Base-by-base conservation (phyloP, 2,888 invertebrate genomes). In the Aquatica leii region DNA sequence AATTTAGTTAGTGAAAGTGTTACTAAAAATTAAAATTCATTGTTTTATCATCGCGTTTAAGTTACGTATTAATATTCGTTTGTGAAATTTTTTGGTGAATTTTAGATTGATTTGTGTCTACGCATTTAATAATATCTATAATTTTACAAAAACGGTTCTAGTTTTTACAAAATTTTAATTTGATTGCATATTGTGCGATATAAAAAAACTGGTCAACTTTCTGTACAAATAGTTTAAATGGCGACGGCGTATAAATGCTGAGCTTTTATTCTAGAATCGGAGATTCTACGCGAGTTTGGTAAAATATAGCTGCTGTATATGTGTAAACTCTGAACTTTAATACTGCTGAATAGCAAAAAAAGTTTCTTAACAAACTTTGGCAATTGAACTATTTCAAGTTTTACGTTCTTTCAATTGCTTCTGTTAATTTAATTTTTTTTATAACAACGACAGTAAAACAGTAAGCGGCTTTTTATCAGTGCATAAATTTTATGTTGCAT, bases 301-400 rank as follows among this genome's bases (percentile, higher is more conserved):
- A 50, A 60, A 34, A 60, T 60, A 49, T 54, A 49, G 60, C 46
- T 21, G 21, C 24, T 49, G 49, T 60, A 49, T 60, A 49, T 52
- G 53, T 54, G 60, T 54, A 60, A 54, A 60, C 54, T 60, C 49
- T 31, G 54, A 49, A 60, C 40, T 60, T 60, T 54, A 53, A 60
- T 60, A 49, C 49, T 55, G 49, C 54, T 49, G 60, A 60, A 60
- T 54, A 21, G 46, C 40, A 34, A 48, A 60, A 59, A 59, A 60
- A 60, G 37, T 60, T 43, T 37, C 17, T 46, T 54, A 49, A 37
- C 35, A 21, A 60, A 60, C 60, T 60, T 54, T 48, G 6, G 48
- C 60, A 55, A 60, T 60, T 55, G 60, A 60, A 54, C 54, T 53
- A 40, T 55, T 18, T 17, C 3, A 46, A 46, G 18, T 46, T 37